Evolutionary conservation across 2,797 vertebrate species (phyloP), one percentile per base, ranked within the genome.

Genomic region (Danio albolineatus): DNA sequence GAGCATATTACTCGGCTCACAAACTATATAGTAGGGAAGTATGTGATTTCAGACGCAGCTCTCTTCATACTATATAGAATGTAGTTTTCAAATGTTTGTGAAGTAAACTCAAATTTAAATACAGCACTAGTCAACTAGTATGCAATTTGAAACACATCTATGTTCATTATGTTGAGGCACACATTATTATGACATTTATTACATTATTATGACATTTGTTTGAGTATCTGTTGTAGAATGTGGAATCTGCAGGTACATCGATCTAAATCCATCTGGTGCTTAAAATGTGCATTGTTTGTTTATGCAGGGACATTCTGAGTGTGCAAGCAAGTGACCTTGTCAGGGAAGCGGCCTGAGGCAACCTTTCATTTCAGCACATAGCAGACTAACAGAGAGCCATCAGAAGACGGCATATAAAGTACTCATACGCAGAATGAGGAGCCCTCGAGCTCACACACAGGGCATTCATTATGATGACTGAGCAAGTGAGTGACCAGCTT

Each of bases 331-430:
- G 83, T 77, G 75, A 84, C 83, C 83, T 84, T 84, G 83, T 79
- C 85, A 54, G 38, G 46, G 48, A 73, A 49, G 64, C 19, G 28
- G 83, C 85, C 78, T 0, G 19, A 13, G 81, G 85, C 75, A 21
- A 64, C 44, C 60, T 62, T 74, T 65, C 67, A 79, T 67, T 77
- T 76, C 75, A 60, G 71, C 78, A 79, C 78, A 69, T 66, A 75
- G 77, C 82, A 75, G 73, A 80, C 82, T 86, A 83, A 82, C 77
- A 81, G 80, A 78, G 75, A 80, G 72, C 78, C 78, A 83, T 86
- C 85, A 84, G 78, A 86, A 73, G 71, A 72, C 49, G 21, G 78
- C 28, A 74, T 56, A 84, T 83, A 73, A 86, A 86, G 71, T 78
- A 86, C 84, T 86, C 56, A 84, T 86, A 59, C 16, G 10, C 71